Evolutionary conservation across 2,797 vertebrate species (phyloP).

Genomic region (Manis crassicaudata): DNA sequence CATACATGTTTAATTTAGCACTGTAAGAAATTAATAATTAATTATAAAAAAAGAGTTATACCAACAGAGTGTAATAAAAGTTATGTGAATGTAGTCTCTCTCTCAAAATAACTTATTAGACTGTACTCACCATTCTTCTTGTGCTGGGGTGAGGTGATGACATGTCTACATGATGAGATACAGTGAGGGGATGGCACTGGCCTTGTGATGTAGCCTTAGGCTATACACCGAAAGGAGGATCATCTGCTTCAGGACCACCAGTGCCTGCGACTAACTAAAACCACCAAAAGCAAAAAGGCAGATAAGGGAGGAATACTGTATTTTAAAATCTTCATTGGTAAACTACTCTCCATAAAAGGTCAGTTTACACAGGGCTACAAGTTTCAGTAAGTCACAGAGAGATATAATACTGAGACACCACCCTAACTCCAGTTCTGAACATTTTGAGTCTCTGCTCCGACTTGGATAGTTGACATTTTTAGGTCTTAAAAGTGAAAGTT

Average conservation of each 20-base stretch:
- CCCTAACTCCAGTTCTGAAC: neutral
- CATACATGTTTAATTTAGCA: neutral
- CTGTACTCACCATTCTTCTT: neutral
- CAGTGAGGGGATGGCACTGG: neutral
- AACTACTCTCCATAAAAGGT: neutral
- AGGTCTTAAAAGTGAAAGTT: neutral
- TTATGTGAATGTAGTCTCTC: neutral
- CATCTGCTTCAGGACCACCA: neutral
- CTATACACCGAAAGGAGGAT: neutral
- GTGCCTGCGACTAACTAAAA: neutral
- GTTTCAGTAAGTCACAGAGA: neutral
- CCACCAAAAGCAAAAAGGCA: neutral
- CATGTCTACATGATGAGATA: neutral
- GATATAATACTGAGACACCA: neutral
- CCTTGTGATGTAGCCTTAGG: neutral
- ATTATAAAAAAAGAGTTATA: neutral
- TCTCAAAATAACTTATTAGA: neutral
- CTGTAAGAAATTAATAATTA: neutral
- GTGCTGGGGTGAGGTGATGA: neutral
- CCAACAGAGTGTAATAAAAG: neutral
- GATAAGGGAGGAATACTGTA: neutral
- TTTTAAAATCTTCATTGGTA: constrained; percentile 2
- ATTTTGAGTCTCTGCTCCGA: neutral
- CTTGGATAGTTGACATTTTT: neutral
- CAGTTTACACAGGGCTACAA: neutral